Evolutionary conservation across 2,888 invertebrate species (phyloP), one percentile per base, ranked within the genome.

Genomic region (Lumbricus terrestris): DNA sequence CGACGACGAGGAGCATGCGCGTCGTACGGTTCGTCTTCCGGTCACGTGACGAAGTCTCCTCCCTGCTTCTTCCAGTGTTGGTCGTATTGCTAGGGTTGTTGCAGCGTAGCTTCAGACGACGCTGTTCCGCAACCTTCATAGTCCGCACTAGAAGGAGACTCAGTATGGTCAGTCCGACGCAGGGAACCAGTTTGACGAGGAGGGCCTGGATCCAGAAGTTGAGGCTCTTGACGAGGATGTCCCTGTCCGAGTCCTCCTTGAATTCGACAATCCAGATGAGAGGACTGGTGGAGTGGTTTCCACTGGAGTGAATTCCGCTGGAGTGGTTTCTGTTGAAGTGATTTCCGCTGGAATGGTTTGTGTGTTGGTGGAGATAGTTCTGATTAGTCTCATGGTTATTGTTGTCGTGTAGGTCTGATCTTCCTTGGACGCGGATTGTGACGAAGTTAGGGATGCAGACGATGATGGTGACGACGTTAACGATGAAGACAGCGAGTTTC

Each of bases 121-220:
- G 91, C 54, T 92, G 92, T 91, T 94, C 94, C 0, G 94, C 94
- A 88, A 94, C 94, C 88, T 94, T 93, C 94, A 95, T 95, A 40
- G 95, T 95, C 90, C 94, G 93, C 16, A 95, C 94, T 15, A 95
- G 93, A 23, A 95, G 93, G 42, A 95, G 93, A 90, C 95, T 95
- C 89, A 96, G 94, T 29, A 97, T 96, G 1, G 98, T 98, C 88
- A 99, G 95, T 2, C 97, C 97, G 91, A 98, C 96, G 94, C 98
- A 98, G 16, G 98, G 98, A 92, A 98, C 96, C 90, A 98, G 95
- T 95, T 98, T 98, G 92, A 98, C 97, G 91, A 98, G 96, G 15
- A 98, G 97, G 94, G 98, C 97, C 95, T 98, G 98, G 93, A 98
- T 97, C 97, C 98, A 97, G 95, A 98, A 97, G 94, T 98, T 98